phyloP scores from a whole-genome alignment of 2,888 invertebrate species.

The Macroteleia sp. region DNA sequence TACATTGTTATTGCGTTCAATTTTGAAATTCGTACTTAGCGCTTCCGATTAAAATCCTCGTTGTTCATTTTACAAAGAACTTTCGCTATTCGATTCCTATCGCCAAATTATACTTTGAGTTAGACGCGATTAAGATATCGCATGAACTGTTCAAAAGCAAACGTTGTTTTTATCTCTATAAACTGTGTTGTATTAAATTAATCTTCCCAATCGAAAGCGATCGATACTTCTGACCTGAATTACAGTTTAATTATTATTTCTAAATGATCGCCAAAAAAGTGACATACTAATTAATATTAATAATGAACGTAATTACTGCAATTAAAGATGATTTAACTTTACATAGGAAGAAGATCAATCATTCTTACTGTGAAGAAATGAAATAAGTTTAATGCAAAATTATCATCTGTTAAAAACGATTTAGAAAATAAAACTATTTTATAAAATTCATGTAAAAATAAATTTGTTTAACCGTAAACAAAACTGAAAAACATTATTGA shows the following conservation, averaged over 20 bases:
- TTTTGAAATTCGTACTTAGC: background rate
- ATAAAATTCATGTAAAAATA: too few species aligned
- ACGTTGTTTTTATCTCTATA: constrained; percentile 11
- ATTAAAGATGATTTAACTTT: too few species aligned
- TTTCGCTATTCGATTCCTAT: too few species aligned
- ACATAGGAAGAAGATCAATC: too few species aligned
- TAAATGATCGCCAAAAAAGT: constrained; percentile 26
- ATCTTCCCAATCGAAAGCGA: constrained; percentile 11
- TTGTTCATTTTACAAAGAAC: too few species aligned
- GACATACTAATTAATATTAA: constrained; percentile 43
- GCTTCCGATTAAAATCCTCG: too few species aligned
- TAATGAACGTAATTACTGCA: constrained; percentile 16
- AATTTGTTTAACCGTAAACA: too few species aligned
- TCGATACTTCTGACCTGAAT: constrained; percentile 43
- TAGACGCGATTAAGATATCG: constrained; percentile 10
- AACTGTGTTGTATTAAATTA: constrained; percentile 36
- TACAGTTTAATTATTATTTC: constrained; percentile 43
- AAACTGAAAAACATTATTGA: too few species aligned
- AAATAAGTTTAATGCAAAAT: too few species aligned
- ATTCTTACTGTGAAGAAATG: too few species aligned
- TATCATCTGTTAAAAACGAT: too few species aligned
- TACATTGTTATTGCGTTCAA: background rate
- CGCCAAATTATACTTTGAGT: constrained; percentile 13
- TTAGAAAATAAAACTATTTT: too few species aligned
- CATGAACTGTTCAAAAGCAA: constrained; percentile 24